Evolutionary conservation across 2,113 vertebrate species (phyloP).

Genomic region (Rhinichthys klamathensis): DNA sequence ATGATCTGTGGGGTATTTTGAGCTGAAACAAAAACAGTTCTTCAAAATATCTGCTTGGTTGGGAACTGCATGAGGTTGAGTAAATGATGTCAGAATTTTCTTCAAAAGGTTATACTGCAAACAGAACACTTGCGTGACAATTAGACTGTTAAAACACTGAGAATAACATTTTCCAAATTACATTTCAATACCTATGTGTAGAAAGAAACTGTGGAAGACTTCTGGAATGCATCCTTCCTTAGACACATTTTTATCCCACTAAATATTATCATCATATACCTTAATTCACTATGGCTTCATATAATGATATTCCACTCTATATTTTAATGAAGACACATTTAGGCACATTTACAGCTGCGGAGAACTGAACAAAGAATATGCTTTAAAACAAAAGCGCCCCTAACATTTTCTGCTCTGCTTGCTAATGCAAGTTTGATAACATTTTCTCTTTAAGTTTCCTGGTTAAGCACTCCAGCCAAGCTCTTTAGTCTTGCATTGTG

Average conservation of each 20-base stretch:
- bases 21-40: background rate
- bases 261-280: conserved; percentile 12
- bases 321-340: conserved; percentile 19
- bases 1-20: too few relatives aligned
- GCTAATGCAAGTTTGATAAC: conserved; percentile 41
- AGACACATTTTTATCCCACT: background rate
- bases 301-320: background rate
- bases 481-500: conserved; percentile 35
- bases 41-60: background rate
- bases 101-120: background rate
- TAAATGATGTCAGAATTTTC: background rate
- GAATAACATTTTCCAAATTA: background rate
- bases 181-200: background rate
- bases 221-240: background rate
- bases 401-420: conserved; percentile 41
- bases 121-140: background rate
- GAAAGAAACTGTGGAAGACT: background rate
- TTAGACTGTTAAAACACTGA: background rate
- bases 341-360: conserved; percentile 12
- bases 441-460: conserved; percentile 40
- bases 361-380: conserved; percentile 1
- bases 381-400: conserved; percentile 8
- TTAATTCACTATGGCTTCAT: conserved; percentile 22
- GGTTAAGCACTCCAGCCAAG: conserved; percentile 30
- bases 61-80: background rate